Base-by-base conservation (phyloP, 1,140 invertebrate species). In the Andricus grossulariae region DNA sequence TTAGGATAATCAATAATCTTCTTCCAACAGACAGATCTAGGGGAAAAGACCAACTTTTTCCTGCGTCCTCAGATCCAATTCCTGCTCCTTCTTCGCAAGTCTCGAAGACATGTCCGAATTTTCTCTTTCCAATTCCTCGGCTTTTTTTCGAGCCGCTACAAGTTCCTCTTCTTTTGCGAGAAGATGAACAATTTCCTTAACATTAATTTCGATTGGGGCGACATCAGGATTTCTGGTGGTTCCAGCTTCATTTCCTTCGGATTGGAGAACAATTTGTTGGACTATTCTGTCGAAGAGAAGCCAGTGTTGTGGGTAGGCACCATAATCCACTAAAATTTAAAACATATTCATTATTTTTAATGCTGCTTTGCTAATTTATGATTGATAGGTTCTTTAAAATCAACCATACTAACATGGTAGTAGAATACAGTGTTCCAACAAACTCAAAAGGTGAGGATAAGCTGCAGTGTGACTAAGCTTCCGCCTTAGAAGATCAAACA, bases 261-360 rank as follows among this genome's bases (percentile, higher is more conserved):
- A 92, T 90, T 99, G 98, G n/a, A 99, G 91, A 25, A 98, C 95
- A 50, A 99, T 94, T 91, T 99, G 98, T 88, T 99, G 98, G n/a
- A 97, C 94, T 71, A 99, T 96, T 73, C 98, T 94, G 90, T 99
- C 98, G 85, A 99, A 96, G 45, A 99, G 92, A 32, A 98, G 90
- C 98, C 98, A 99, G 86, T 98, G 96, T 79, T 98, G 97, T 25
- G 96, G 95, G 91, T 96, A 94, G 2, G 95, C 94, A 72, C 95
- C 95, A 82, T 96, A 96, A 80, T 96, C 95, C 90, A 95, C 92
- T 94, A 82, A 32, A 92, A 91, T 84, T 15, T 86, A 83, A 76
- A 57, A 80, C 72, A 80, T 72, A 81, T 80, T 50, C 54, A 45
- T 45, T 0, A 45, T 11, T 11, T 8, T 45, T 11, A 11, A 45